A percentile compares a stretch with the other conserved stretches of the same genome.
Evolutionary conservation across 2,888 invertebrate genomes (phyloP).

Genomic region (Augiades crinisus): DNA sequence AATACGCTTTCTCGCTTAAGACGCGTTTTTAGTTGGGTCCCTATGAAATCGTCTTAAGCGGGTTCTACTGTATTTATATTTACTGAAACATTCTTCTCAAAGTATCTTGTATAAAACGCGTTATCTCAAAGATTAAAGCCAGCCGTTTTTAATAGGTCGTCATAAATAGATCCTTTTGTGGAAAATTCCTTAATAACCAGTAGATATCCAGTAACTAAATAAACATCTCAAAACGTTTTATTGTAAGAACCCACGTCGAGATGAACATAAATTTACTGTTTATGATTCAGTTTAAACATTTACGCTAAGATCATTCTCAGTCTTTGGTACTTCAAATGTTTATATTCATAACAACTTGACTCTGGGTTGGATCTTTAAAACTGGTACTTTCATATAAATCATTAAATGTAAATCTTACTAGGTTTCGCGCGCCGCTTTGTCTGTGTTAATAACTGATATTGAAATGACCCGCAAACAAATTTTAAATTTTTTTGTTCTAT

Average conservation of each 20-base stretch:
- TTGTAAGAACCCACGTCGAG: slow-evolving; percentile 40
- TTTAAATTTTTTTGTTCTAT: too few species aligned
- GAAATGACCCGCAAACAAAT: too few species aligned
- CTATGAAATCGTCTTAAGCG: too few species aligned
- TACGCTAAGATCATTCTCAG: slow-evolving; percentile 16
- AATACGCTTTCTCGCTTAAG: too few species aligned
- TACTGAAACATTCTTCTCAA: background rate
- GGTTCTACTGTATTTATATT: background rate
- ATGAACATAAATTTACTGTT: slow-evolving; percentile 36
- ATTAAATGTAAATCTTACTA: too few species aligned
- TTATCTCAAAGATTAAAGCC: slow-evolving; percentile 54
- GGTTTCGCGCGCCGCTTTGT: too few species aligned
- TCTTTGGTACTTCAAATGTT: slow-evolving; percentile 9
- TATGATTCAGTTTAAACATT: slow-evolving; percentile 26
- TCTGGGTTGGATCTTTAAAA: background rate
- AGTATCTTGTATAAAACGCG: slow-evolving; percentile 22
- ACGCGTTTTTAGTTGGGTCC: too few species aligned
- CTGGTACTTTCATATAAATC: too few species aligned
- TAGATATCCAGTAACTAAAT: slow-evolving; percentile 37
- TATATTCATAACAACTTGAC: background rate
- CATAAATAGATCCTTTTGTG: slow-evolving; percentile 52
- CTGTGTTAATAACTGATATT: too few species aligned
- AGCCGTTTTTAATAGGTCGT: slow-evolving; percentile 50
- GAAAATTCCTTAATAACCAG: slow-evolving; percentile 44
- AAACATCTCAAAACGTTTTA: slow-evolving; percentile 43